Evolutionary conservation across 2,888 invertebrate species (phyloP).

Genomic region (Epistrophella euchroma): DNA sequence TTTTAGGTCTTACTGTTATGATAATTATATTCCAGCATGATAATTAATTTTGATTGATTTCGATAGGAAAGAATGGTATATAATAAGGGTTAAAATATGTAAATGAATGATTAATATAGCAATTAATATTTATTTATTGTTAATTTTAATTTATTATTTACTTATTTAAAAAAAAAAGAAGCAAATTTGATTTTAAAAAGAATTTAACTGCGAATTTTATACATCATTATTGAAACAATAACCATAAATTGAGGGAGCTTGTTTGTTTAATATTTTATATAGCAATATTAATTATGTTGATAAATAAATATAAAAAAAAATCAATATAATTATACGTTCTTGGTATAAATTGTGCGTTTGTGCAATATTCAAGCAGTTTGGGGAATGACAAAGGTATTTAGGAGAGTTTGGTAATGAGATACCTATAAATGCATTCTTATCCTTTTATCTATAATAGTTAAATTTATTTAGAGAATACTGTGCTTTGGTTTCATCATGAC

Average conservation of each 20-base stretch:
- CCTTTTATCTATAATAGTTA: too few species aligned
- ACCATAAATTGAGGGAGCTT: neutral
- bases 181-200: neutral
- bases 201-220: neutral
- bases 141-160: neutral
- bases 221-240: neutral
- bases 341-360: neutral
- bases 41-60: slow-evolving; percentile 35
- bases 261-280: neutral
- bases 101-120: slow-evolving; percentile 42
- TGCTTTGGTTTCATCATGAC: too few species aligned
- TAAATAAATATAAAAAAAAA: neutral
- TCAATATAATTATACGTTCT: neutral
- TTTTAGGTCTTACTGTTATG: slow-evolving; percentile 75
- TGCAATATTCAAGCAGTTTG: slow-evolving; percentile 44
- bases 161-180: neutral
- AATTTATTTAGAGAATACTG: too few species aligned
- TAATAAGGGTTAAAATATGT: slow-evolving; percentile 50
- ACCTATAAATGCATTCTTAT: too few species aligned
- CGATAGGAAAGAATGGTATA: slow-evolving; percentile 56
- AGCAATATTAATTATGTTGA: neutral
- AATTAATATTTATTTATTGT: slow-evolving; percentile 25
- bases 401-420: neutral
- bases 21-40: slow-evolving; percentile 57
- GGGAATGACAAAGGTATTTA: neutral